Conservation (phyloP, 2,113 vertebrate species). For the Ondatra zibethicus region DNA sequence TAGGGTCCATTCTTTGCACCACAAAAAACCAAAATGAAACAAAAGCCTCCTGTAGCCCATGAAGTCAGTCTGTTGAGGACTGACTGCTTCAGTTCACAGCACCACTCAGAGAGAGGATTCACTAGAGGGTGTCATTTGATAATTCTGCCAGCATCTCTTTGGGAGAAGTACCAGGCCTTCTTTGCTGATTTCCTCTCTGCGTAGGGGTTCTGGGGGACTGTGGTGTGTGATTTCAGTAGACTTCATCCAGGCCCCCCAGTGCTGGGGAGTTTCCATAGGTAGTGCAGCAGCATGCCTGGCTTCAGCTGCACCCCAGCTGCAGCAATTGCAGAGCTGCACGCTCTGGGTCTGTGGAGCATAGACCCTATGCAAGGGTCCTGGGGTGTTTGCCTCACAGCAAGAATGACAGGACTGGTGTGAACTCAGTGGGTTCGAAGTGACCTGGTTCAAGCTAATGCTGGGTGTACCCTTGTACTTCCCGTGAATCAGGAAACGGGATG, state of each 20-base stretch:
- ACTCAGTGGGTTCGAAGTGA: background rate
- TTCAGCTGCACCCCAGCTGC: background rate
- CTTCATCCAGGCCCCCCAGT: too few relatives aligned
- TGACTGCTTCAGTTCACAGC: background rate
- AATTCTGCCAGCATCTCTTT: background rate
- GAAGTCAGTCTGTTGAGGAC: too few relatives aligned
- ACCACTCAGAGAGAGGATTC: background rate
- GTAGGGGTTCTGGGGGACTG: background rate
- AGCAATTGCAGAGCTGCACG: background rate
- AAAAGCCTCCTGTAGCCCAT: background rate
- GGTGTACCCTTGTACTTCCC: background rate
- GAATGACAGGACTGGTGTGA: background rate
- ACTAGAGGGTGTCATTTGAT: background rate
- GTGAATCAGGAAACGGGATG: background rate
- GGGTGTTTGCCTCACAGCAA: background rate
- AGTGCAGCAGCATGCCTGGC: background rate
- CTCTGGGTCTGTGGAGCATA: background rate
- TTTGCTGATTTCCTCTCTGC: background rate
- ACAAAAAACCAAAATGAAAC: background rate
- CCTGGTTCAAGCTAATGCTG: background rate
- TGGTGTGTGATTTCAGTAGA: background rate
- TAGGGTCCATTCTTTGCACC: background rate
- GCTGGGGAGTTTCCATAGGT: background rate
- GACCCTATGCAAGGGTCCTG: background rate
- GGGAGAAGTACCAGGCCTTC: background rate